Percentiles rank a stretch among this genome's conserved stretches.
These are phyloP conservation scores for Sitobion miscanthi DNA, from an alignment of 1,140 invertebrate species.

Conservation along the genomic window DNA sequence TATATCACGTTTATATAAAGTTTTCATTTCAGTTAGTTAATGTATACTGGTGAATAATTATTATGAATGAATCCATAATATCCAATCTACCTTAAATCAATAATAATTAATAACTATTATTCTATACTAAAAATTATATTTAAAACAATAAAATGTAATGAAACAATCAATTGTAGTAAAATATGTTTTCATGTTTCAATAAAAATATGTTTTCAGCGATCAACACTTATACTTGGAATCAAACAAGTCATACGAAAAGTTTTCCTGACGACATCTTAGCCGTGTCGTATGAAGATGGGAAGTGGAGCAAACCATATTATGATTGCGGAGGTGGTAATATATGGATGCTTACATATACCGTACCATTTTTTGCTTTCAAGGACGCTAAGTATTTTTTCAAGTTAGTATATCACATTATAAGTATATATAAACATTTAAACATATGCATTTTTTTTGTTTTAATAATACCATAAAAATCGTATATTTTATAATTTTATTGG, in stretches of 20 bases:
- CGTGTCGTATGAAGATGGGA: constrained; percentile 89
- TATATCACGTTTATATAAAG: neutral
- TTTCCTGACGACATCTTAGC: constrained; percentile 85
- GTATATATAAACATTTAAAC: too few species aligned
- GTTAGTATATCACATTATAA: constrained; percentile 69
- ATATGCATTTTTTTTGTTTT: neutral
- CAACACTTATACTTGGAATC: constrained; percentile 83
- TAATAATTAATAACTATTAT: neutral
- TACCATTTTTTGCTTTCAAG: constrained; percentile 85
- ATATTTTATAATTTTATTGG: neutral
- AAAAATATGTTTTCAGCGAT: constrained; percentile 70
- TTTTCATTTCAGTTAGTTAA: neutral
- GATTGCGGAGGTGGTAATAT: constrained; percentile 96
- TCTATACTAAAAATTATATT: neutral
- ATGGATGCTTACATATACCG: constrained; percentile 96
- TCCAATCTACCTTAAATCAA: neutral
- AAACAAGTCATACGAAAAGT: constrained; percentile 73
- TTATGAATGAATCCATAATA: neutral
- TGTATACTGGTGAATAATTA: neutral
- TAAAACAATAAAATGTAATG: neutral
- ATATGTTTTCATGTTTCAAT: neutral
- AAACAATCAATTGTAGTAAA: neutral
- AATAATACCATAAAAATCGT: neutral
- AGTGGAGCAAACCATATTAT: constrained; percentile 95
- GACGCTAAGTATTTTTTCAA: constrained; percentile 93